Evolutionary conservation across 2,888 invertebrate genomes (phyloP).

Genomic region (Cerastis rubricosa): DNA sequence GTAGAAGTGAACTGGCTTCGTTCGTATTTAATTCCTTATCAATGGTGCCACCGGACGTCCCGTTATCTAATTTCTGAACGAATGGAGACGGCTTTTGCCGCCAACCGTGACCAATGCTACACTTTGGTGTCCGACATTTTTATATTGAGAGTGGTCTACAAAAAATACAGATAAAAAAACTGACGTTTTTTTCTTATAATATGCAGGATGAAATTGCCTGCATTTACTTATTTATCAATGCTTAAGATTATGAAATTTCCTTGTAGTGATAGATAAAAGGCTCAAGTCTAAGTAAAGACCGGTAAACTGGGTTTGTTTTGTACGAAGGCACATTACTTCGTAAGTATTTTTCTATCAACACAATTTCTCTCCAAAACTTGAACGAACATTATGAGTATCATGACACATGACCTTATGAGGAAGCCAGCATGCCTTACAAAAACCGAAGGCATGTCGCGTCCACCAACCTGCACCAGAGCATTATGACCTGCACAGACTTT

Average conservation of each 20-base stretch:
- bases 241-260: not conserved
- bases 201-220: not conserved
- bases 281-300: not conserved
- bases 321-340: not conserved
- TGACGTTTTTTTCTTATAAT: not conserved
- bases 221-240: not conserved
- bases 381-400: not conserved
- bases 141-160: constrained; percentile 35
- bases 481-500: not conserved
- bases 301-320: not conserved
- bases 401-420: no score
- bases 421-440: not conserved
- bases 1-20: constrained; percentile 70
- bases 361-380: not conserved
- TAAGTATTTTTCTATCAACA: not conserved
- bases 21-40: constrained; percentile 82
- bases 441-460: not conserved
- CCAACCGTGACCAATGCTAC: constrained; percentile 76
- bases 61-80: constrained; percentile 85
- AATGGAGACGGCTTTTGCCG: constrained; percentile 71
- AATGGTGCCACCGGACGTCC: constrained; percentile 79
- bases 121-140: constrained; percentile 67
- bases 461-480: no score
- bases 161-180: not conserved
- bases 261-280: not conserved